These are phyloP conservation scores for Betta splendens DNA, from an alignment of 2,797 vertebrate species.

Conservation along the genomic window DNA sequence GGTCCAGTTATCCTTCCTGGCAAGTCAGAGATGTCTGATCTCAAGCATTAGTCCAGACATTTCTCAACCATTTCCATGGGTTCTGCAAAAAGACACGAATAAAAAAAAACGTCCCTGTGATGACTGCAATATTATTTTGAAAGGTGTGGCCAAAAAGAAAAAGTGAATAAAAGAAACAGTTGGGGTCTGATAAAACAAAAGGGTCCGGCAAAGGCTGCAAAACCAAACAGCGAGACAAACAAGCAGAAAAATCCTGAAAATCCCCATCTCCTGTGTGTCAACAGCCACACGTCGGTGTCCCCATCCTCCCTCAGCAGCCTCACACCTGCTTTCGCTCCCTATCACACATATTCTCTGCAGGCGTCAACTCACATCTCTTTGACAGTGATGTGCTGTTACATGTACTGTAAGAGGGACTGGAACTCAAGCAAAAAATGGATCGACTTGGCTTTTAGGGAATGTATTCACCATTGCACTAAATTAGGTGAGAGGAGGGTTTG, in stretches of 20 bases:
- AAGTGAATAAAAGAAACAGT: too few relatives aligned
- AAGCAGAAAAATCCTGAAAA: constrained; percentile 1
- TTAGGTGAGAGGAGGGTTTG: constrained; percentile 11
- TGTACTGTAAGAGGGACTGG: background rate
- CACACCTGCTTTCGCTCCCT: constrained; percentile 34
- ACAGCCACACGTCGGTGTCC: constrained; percentile 15
- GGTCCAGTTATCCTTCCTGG: constrained; percentile 55
- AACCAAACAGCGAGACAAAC: background rate
- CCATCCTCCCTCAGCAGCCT: constrained; percentile 22
- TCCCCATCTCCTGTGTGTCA: constrained; percentile 12
- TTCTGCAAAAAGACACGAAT: constrained; percentile 37
- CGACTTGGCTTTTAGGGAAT: constrained; percentile 4
- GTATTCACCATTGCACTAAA: background rate
- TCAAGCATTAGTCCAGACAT: constrained; percentile 44
- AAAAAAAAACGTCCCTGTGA: constrained; percentile 26
- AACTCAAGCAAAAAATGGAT: constrained; percentile 5
- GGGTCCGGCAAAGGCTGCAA: background rate
- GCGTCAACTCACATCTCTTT: constrained; percentile 34
- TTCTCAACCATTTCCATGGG: constrained; percentile 41
- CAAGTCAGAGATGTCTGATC: constrained; percentile 56
- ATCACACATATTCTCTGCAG: constrained; percentile 27
- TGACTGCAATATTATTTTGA: constrained; percentile 19
- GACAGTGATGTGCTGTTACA: constrained; percentile 18
- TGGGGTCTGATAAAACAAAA: background rate
- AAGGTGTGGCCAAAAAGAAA: too few relatives aligned